Evolutionary conservation across 2,888 invertebrate genomes (phyloP).

Genomic region (Amphimallon solstitiale): DNA sequence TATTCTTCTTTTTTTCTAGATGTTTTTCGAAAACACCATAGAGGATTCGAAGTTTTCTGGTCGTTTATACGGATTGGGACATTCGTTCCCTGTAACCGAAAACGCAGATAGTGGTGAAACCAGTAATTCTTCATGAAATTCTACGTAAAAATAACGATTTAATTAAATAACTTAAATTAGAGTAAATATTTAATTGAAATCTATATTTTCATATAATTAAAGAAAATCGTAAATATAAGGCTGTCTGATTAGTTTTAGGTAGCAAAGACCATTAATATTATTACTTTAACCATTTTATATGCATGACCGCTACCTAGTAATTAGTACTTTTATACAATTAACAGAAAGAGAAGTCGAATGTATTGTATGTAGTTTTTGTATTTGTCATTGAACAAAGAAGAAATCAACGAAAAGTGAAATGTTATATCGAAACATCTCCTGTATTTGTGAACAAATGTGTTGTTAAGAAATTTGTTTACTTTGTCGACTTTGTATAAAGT

Average conservation of each 20-base stretch:
- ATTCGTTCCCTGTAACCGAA: constrained; percentile 85
- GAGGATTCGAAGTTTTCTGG: constrained; percentile 97
- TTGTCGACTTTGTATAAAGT: constrained; percentile 18
- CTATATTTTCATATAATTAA: constrained; percentile 39
- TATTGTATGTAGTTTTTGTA: constrained; percentile 41
- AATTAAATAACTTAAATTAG: constrained; percentile 47
- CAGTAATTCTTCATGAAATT: constrained; percentile 70
- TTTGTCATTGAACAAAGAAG: constrained; percentile 12
- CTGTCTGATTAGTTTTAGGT: constrained; percentile 30
- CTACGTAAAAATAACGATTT: constrained; percentile 39
- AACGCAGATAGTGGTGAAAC: constrained; percentile 79
- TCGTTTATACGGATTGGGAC: constrained; percentile 94
- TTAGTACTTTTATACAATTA: constrained; percentile 41
- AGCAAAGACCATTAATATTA: not conserved
- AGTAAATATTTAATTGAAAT: constrained; percentile 50
- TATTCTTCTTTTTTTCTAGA: constrained; percentile 68
- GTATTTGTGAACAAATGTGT: constrained; percentile 23
- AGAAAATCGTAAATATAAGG: constrained; percentile 19
- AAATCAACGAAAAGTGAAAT: constrained; percentile 34
- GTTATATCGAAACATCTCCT: constrained; percentile 13
- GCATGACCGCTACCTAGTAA: constrained; percentile 22
- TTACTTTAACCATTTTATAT: constrained; percentile 8
- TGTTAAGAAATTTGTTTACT: constrained; percentile 9
- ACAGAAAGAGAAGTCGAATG: constrained; percentile 29
- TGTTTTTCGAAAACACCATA: constrained; percentile 98